Conservation (phyloP, 2,113 vertebrate genomes). For the Onychostruthus taczanowskii region DNA sequence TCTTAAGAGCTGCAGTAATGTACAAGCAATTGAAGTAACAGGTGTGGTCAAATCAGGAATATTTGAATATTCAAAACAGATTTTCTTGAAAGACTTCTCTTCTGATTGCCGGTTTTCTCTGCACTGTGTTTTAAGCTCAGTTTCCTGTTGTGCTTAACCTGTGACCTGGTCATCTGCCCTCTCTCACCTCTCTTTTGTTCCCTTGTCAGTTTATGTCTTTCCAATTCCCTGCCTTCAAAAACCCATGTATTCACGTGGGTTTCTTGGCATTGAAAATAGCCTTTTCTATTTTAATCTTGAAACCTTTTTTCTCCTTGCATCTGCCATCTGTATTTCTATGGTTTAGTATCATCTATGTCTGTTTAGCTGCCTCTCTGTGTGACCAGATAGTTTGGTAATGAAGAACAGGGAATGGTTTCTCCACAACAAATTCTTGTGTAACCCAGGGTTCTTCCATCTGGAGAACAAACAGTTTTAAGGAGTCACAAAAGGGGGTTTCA, state of each 20-base stretch:
- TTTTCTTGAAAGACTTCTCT: not conserved
- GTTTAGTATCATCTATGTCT: not conserved
- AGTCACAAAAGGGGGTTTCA: not conserved
- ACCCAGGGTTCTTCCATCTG: not conserved
- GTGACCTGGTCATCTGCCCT: not conserved
- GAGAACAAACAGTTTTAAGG: not conserved
- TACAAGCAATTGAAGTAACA: not conserved
- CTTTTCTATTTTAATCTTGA: not conserved
- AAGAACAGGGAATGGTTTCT: not conserved
- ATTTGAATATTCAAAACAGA: not conserved
- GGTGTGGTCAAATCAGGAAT: not conserved
- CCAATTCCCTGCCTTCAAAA: not conserved
- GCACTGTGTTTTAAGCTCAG: not conserved
- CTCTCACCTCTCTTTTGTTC: not conserved
- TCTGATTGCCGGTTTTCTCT: not conserved
- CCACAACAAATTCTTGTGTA: not conserved
- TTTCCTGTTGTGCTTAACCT: not conserved
- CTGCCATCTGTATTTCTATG: not conserved
- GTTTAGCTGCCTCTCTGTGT: not conserved
- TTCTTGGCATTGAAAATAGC: not conserved
- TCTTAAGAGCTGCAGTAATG: not conserved
- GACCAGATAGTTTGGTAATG: not conserved
- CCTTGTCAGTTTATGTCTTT: not conserved
- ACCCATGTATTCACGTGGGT: rapidly evolving
- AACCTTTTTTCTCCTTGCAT: not conserved